Base-by-base conservation (phyloP, 2,888 invertebrate species). In the Gisinianus flammeolus region DNA sequence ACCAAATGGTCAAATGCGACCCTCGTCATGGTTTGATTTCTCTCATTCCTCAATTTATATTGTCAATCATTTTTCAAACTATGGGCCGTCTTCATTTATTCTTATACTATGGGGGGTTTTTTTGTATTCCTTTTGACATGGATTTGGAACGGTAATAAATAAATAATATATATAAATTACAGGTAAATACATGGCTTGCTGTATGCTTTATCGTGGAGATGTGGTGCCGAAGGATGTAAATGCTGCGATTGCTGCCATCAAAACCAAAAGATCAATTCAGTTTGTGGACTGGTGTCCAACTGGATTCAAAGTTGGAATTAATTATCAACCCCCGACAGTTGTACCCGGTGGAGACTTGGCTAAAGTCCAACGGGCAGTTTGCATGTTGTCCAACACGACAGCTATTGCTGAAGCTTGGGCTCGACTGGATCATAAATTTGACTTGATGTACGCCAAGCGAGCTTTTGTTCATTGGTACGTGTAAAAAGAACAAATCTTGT, bases 391-490 rank as follows among this genome's bases (percentile, higher is more conserved):
- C 30, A 68, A 68, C n/a, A 69, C 69, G n/a, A 69, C 69, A 10
- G 96, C 97, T 85, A 97, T 97, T 87, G 96, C 96, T 31, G 97
- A 97, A 88, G 97, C 97, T 58, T 97, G 97, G 97, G 96, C 96
- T 44, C 93, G 97, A 86, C 91, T 97, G 81, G 96, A 97, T 89
- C 96, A 95, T 89, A 97, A 96, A 89, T 96, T 97, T 88, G 97
- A 97, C 88, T 91, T 97, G 80, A 96, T 97, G 96, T 97, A 96
- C 52, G 79, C 78, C 22, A 78, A 78, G 56, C 72, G 78, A 4
- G 78, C 78, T 12, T 78, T 78, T 58, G 78, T 78, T 12, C 78
- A 78, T 26, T 78, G 78, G 78, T 72, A 76, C 19, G 56, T 4
- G 8, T 10, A 62, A 62, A 28, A 66, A 8, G n/a, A n/a, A n/a